These are phyloP conservation scores for Cheilosia urbana DNA, from an alignment of 2,888 invertebrate genomes.

Conservation along the genomic window DNA sequence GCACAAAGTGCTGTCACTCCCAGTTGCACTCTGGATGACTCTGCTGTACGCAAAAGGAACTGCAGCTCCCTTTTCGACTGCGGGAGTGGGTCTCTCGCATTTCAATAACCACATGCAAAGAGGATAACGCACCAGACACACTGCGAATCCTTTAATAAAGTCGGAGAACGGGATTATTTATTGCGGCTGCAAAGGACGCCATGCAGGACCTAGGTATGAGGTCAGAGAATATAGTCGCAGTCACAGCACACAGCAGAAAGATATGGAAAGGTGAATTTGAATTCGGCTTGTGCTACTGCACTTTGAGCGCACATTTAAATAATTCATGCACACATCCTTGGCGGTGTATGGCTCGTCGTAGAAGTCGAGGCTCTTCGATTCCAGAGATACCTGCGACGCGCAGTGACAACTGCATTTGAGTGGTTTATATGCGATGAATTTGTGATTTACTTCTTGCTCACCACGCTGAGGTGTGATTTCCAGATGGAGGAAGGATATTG, in stretches of 20 bases:
- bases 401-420: conserved; percentile 37
- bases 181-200: conserved; percentile 48
- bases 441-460: conserved; percentile 52
- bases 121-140: conserved; percentile 60
- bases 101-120: conserved; percentile 63
- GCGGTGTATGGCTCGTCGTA: not conserved
- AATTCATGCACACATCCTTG: conserved; percentile 52
- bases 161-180: conserved; percentile 47
- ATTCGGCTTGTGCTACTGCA: conserved; percentile 14
- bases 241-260: not conserved
- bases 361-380: conserved; percentile 24
- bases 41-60: conserved; percentile 41
- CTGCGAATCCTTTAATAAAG: conserved; percentile 51
- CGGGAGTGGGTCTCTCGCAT: conserved; percentile 33
- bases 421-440: conserved; percentile 61
- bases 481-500: conserved; percentile 32
- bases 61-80: not conserved
- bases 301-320: conserved; percentile 54
- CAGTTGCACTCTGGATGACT: conserved; percentile 35
- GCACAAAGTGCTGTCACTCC: conserved; percentile 54
- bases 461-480: conserved; percentile 33
- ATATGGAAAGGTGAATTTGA: conserved; percentile 26
- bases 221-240: conserved; percentile 29
- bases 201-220: conserved; percentile 30
- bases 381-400: not conserved